Percentiles rank a stretch among this genome's conserved stretches.
phyloP scores from a whole-genome alignment of 2,888 invertebrate genomes.

The Keiferia lycopersicella region DNA sequence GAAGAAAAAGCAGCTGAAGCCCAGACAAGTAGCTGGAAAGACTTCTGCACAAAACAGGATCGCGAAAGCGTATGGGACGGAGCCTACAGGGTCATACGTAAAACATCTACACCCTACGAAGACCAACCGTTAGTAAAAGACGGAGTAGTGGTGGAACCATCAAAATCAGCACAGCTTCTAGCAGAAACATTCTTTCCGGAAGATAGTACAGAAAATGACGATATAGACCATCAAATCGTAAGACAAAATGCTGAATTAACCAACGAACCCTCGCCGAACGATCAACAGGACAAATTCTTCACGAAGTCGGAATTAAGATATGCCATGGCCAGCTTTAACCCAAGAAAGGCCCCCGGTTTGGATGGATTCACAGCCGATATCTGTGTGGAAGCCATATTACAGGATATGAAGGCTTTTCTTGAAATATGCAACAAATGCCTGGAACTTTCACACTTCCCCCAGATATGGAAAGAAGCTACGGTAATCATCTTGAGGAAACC shows the following conservation, averaged over 20 bases:
- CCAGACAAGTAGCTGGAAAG: background rate
- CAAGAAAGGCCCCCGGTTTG: slow-evolving; percentile 22
- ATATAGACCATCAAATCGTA: background rate
- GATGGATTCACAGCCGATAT: slow-evolving; percentile 27
- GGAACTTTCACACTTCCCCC: slow-evolving; percentile 28
- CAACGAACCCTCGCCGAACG: background rate
- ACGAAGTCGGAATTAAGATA: background rate
- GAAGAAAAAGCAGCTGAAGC: background rate
- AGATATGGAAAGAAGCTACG: slow-evolving; percentile 31
- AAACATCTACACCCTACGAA: slow-evolving; percentile 20
- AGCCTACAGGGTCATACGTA: slow-evolving; percentile 25
- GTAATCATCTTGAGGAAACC: slow-evolving; percentile 31
- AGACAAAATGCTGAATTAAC: background rate
- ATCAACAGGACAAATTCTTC: background rate
- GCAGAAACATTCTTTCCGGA: slow-evolving; percentile 1
- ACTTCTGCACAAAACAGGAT: slow-evolving; percentile 22
- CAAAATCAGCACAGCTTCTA: background rate
- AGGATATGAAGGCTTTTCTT: background rate
- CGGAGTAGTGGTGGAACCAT: background rate
- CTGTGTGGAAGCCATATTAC: slow-evolving; percentile 9
- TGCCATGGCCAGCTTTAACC: background rate
- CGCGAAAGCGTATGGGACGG: slow-evolving; percentile 25
- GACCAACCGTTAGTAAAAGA: background rate
- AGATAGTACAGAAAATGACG: background rate
- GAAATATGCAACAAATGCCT: slow-evolving; percentile 25